phyloP scores from a whole-genome alignment of 2,888 invertebrate genomes.

The Nemapogon koenigi region DNA sequence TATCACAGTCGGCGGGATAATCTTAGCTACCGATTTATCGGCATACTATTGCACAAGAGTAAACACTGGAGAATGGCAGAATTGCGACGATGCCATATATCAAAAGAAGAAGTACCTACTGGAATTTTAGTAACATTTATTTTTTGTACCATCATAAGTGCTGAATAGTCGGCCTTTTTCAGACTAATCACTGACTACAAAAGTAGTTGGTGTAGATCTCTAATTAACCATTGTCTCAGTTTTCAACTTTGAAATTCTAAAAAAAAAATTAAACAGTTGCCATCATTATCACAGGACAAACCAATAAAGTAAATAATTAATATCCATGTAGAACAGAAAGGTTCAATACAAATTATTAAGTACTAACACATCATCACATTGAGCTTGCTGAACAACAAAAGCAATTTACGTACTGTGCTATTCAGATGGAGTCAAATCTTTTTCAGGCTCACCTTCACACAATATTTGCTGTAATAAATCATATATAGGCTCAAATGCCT shows the following conservation, averaged over 20 bases:
- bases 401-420: constrained; percentile 30
- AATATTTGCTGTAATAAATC: constrained; percentile 80
- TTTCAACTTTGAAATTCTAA: background rate
- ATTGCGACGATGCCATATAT: no score
- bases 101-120: no score
- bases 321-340: background rate
- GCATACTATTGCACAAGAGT: no score
- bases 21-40: no score
- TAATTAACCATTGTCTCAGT: no score
- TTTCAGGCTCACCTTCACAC: constrained; percentile 76
- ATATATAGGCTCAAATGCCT: constrained; percentile 85
- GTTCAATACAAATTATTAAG: background rate
- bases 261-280: background rate
- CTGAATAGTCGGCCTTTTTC: no score
- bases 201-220: no score
- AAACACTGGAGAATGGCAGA: no score
- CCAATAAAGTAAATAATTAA: background rate
- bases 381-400: constrained; percentile 43
- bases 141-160: no score
- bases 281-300: constrained; percentile 1
- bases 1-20: no score
- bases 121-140: no score
- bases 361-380: constrained; percentile 35
- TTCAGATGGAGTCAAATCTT: constrained; percentile 76
- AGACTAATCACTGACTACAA: no score